phyloP scores from a whole-genome alignment of 2,113 vertebrate genomes.

The Panthera leo region DNA sequence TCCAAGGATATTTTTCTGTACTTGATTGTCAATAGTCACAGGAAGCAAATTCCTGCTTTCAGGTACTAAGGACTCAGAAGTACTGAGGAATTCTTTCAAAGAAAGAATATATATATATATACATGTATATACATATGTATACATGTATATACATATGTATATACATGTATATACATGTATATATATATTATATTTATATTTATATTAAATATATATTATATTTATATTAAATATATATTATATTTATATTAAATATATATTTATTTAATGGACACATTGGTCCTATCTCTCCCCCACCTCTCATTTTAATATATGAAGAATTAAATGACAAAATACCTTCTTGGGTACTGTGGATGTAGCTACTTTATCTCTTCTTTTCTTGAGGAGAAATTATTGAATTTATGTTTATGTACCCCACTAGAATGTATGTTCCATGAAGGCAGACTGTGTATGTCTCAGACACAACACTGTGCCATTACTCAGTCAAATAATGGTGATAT shows the following conservation, averaged over 20 bases:
- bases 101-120: background rate
- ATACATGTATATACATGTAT: too few species aligned
- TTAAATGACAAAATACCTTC: background rate
- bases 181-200: too few species aligned
- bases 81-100: background rate
- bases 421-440: background rate
- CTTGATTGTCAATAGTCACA: background rate
- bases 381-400: background rate
- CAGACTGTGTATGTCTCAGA: background rate
- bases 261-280: background rate
- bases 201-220: too few species aligned
- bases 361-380: background rate
- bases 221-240: too few species aligned
- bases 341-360: background rate
- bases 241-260: too few species aligned
- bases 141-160: too few species aligned
- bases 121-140: too few species aligned
- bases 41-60: background rate
- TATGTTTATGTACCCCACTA: background rate
- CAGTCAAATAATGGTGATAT: background rate
- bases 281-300: rapidly evolving
- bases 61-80: background rate
- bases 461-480: background rate
- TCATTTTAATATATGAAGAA: background rate
- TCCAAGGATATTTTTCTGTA: background rate